Conservation (phyloP, 1,140 invertebrate genomes). For the Dreissena rostriformis region DNA sequence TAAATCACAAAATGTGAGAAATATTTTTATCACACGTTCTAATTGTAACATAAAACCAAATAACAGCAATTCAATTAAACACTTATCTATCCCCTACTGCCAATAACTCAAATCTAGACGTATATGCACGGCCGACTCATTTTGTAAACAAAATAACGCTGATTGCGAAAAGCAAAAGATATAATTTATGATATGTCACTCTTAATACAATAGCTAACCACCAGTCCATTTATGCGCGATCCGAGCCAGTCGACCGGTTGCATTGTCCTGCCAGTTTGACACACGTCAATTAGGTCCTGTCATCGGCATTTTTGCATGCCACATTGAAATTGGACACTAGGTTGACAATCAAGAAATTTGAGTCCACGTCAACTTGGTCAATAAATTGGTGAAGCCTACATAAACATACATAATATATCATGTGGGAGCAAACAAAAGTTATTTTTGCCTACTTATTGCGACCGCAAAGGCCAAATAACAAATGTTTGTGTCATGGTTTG, state of each 20-base stretch:
- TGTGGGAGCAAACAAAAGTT: no score
- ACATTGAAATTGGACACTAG: constrained; percentile 36
- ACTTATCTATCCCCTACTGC: no score
- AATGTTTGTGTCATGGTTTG: no score
- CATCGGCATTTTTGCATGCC: constrained; percentile 43
- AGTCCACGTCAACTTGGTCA: neutral
- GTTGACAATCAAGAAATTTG: constrained; percentile 34
- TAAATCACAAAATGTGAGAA: no score
- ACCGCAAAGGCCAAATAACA: no score
- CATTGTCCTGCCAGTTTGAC: constrained; percentile 36
- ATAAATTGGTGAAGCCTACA: neutral
- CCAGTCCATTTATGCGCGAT: constrained; percentile 29
- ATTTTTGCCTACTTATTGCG: no score
- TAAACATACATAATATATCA: no score
- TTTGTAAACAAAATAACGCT: neutral
- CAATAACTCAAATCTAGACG: neutral
- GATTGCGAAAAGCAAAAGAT: constrained; percentile 13
- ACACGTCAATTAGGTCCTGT: constrained; percentile 52
- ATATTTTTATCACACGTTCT: no score
- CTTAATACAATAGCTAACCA: constrained; percentile 26
- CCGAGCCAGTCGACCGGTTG: constrained; percentile 37
- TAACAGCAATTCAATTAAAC: no score
- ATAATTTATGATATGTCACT: constrained; percentile 40
- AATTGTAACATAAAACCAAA: no score
- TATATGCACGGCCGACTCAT: neutral